A percentile compares a stretch with the other conserved stretches of the same genome.
Evolutionary conservation across 2,113 vertebrate species (phyloP).

Genomic region (Patagioenas fasciata): DNA sequence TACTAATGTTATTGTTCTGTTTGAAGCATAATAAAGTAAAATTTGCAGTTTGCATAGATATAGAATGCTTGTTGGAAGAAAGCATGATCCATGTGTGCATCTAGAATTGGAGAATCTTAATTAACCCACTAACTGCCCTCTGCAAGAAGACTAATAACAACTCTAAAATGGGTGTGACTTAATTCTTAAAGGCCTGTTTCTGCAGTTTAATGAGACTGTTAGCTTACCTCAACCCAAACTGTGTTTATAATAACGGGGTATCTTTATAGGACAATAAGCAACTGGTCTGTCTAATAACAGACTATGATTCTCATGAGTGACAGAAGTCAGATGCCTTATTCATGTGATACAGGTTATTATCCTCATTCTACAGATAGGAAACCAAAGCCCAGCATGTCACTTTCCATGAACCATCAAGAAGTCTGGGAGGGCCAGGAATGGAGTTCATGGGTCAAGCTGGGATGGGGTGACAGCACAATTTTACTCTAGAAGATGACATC

Average conservation of each 20-base stretch:
- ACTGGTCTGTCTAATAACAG: background rate
- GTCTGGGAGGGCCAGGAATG: background rate
- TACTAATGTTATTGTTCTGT: slow-evolving; percentile 36
- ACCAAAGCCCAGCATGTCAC: background rate
- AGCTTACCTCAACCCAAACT: background rate
- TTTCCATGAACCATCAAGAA: background rate
- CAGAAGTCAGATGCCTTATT: background rate
- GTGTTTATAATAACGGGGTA: background rate
- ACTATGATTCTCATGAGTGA: background rate
- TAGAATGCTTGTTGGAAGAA: background rate
- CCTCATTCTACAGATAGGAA: background rate
- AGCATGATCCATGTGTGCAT: background rate
- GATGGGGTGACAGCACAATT: background rate
- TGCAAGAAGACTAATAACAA: background rate
- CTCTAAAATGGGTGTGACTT: background rate
- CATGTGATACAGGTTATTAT: fast-evolving
- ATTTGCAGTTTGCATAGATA: background rate
- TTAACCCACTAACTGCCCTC: slow-evolving; percentile 3
- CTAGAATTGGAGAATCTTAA: background rate
- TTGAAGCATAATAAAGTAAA: slow-evolving; percentile 14
- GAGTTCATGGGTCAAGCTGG: background rate
- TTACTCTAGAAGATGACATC: background rate
- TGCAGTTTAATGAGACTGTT: background rate
- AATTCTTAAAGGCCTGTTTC: background rate
- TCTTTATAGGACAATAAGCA: background rate